These are phyloP conservation scores for Neelides sp. DNA, from an alignment of 1,140 invertebrate genomes.

Conservation along the genomic window DNA sequence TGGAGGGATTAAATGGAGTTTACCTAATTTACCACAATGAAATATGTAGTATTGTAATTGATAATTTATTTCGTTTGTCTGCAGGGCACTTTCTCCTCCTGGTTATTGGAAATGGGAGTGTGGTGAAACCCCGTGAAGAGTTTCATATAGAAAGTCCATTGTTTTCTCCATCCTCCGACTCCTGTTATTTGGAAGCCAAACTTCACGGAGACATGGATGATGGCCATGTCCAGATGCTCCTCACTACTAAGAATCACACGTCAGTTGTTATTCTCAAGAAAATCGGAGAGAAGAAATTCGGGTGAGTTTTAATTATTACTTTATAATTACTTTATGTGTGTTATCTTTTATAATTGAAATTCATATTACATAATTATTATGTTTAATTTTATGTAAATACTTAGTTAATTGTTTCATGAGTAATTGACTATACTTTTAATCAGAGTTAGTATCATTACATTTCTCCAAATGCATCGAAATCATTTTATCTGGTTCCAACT, in stretches of 20 bases:
- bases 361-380: neutral
- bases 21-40: neutral
- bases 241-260: slow-evolving; percentile 21
- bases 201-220: slow-evolving; percentile 29
- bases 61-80: slow-evolving; percentile 12
- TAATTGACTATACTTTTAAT: neutral
- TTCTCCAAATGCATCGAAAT: neutral
- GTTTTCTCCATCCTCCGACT: slow-evolving; percentile 20
- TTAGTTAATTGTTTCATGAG: neutral
- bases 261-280: slow-evolving; percentile 18
- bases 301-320: slow-evolving; percentile 18
- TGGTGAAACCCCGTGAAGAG: slow-evolving; percentile 14
- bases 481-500: neutral
- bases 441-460: neutral
- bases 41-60: slow-evolving; percentile 5
- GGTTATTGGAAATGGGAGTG: slow-evolving; percentile 9
- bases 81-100: slow-evolving; percentile 29
- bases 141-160: slow-evolving; percentile 27
- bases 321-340: neutral
- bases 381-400: neutral
- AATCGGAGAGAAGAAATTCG: slow-evolving; percentile 22
- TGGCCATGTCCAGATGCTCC: slow-evolving; percentile 19
- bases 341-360: neutral
- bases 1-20: neutral
- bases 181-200: slow-evolving; percentile 27